Evolutionary conservation across 2,797 vertebrate genomes (phyloP).

Genomic region (Acipenser transmontanus): DNA sequence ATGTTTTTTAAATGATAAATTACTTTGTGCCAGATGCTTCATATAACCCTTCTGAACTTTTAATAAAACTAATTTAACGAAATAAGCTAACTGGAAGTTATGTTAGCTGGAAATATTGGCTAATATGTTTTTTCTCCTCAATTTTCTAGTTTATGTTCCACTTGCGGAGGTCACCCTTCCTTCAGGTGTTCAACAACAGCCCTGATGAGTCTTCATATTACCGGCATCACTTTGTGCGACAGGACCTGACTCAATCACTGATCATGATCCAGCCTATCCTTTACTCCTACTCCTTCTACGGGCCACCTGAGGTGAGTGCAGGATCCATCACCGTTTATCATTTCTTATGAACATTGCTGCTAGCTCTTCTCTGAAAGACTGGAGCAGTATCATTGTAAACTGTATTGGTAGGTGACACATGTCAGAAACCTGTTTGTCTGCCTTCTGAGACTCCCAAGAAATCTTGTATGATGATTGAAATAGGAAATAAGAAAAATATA

Average conservation of each 20-base stretch:
- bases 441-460: no score
- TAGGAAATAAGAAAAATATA: background rate
- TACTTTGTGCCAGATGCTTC: background rate
- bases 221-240: constrained; percentile 87
- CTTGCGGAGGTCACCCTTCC: constrained; percentile 87
- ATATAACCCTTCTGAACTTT: background rate
- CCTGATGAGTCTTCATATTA: constrained; percentile 94
- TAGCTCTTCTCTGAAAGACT: no score
- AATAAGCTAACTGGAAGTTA: background rate
- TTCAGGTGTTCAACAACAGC: constrained; percentile 97
- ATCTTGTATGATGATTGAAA: background rate
- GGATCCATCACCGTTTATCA: background rate
- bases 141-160: constrained; percentile 92
- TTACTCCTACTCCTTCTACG: constrained; percentile 92
- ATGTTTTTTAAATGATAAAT: background rate
- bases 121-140: constrained; percentile 9
- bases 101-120: background rate
- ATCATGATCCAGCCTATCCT: constrained; percentile 98
- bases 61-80: background rate
- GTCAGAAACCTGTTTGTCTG: no score
- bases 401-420: constrained; percentile 6
- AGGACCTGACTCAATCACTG: constrained; percentile 93
- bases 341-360: background rate
- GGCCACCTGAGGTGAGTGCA: constrained; percentile 87
- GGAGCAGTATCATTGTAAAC: background rate